Evolutionary conservation across 1,140 invertebrate genomes (phyloP), one percentile per base, ranked within the genome.

Genomic region (Trichogramma pretiosum): DNA sequence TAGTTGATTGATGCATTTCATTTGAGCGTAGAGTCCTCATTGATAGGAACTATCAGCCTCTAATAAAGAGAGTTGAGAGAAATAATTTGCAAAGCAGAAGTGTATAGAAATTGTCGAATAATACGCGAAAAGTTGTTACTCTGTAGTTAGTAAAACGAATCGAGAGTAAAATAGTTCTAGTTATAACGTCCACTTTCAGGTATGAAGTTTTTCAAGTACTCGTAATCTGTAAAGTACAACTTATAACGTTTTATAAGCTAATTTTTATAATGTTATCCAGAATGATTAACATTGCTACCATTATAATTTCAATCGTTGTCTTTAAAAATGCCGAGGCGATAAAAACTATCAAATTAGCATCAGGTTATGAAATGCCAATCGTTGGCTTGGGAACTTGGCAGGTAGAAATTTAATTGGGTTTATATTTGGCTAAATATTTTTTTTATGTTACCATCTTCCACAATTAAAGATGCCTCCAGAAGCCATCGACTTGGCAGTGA

Each of bases 371-470:
- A 51, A 88, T 88, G 81, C 85, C 86, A 0, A 74, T 77, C 48
- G 63, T 89, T 36, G 85, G 86, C 23, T 76, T 87, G 53, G 85
- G 86, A 46, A 87, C 85, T 46, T 89, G 84, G 84, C 83, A 85
- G 76, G 83, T 85, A 64, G 74, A 5, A 26, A 17, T 36, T 8
- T 38, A 38, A 22, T 22, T 28, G 5, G 11, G 11, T 28, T 5
- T 11, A 11, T 28, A 7, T 28, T 7, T 11, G 5, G 11, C 24
- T 7, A 28, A 11, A 7, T 28, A 28, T 11, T 7, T 28, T 28
- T 28, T 28, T 28, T 5, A 7, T 5, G 11, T 11, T 5, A 28
- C 5, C 24, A 28, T 28, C 11, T 28, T 28, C 5, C 5, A 42
- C 16, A 21, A 26, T 33, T 4, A 22, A 10, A 51, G 44, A 42